phyloP scores from a whole-genome alignment of 2,797 vertebrate genomes.

The Enteromius argenteus region DNA sequence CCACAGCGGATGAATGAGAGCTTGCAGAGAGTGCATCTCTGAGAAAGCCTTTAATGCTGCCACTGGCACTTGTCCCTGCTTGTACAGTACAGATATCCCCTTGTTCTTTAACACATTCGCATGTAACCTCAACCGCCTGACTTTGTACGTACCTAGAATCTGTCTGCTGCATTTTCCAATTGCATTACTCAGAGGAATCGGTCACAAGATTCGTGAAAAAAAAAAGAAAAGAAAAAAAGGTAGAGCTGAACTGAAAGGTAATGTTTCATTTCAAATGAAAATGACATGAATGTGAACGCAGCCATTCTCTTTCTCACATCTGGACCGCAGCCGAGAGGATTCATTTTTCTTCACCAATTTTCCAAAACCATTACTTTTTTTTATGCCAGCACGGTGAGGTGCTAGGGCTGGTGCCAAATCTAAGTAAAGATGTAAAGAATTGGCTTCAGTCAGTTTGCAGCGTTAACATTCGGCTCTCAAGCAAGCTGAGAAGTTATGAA shows the following conservation, averaged over 20 bases:
- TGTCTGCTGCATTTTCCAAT: not conserved
- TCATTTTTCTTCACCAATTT: not conserved
- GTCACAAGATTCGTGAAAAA: not conserved
- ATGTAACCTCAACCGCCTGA: not conserved
- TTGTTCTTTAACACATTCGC: not conserved
- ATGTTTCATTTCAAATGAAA: conserved; percentile 35
- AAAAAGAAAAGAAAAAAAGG: not conserved
- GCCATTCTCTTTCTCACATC: not conserved
- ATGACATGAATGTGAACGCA: conserved; percentile 24
- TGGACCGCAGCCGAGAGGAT: not conserved
- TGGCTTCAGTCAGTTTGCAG: not conserved
- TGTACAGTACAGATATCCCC: conserved; percentile 5
- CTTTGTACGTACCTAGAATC: not conserved
- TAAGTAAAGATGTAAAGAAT: not conserved
- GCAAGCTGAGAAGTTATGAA: not conserved
- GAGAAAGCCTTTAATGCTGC: not conserved
- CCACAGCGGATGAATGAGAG: conserved; percentile 68
- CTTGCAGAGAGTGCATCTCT: not conserved
- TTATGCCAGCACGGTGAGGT: not conserved
- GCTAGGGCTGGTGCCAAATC: not conserved
- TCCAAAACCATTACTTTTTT: not conserved
- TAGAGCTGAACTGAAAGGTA: conserved; percentile 21
- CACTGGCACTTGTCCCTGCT: conserved; percentile 2
- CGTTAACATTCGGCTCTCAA: not conserved
- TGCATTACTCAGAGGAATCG: conserved; percentile 32